A percentile compares a stretch with the other conserved stretches of the same genome.
Conservation (phyloP, 2,797 vertebrate genomes). For the Sarcophilus harrisii region DNA sequence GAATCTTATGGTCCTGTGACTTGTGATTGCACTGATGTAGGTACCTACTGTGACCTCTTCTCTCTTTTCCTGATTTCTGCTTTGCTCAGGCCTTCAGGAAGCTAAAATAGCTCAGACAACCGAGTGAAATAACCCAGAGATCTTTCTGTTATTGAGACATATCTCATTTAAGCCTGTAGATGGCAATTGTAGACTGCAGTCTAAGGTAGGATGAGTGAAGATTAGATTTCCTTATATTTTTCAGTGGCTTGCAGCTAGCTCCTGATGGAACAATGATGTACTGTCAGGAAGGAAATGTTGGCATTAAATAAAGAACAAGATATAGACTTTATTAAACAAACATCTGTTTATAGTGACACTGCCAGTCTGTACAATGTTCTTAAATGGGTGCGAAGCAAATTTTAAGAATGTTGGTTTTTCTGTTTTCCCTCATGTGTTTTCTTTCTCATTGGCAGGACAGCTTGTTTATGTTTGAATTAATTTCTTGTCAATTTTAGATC, state of each 20-base stretch:
- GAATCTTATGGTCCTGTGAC: neutral
- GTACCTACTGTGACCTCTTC: neutral
- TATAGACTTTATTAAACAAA: neutral
- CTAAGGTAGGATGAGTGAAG: neutral
- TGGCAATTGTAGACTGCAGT: slow-evolving; percentile 54
- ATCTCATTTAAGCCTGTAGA: slow-evolving; percentile 53
- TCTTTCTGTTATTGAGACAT: neutral
- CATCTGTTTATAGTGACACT: neutral
- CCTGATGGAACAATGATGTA: neutral
- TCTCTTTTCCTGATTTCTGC: neutral
- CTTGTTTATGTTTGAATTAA: slow-evolving; percentile 40
- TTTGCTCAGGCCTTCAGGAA: neutral
- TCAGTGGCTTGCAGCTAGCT: slow-evolving; percentile 3
- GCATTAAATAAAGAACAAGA: slow-evolving; percentile 17
- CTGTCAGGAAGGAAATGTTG: slow-evolving; percentile 14
- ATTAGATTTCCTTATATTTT: slow-evolving; percentile 9
- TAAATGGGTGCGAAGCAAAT: neutral
- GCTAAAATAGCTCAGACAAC: neutral
- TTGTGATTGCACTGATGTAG: neutral
- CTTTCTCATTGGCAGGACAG: slow-evolving; percentile 1
- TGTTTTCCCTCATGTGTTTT: slow-evolving; percentile 12
- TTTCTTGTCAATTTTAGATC: neutral
- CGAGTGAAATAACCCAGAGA: neutral
- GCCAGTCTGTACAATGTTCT: neutral
- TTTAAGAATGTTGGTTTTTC: slow-evolving; percentile 27